A percentile compares a stretch with the other conserved stretches of the same genome.
Evolutionary conservation across 1,140 invertebrate species (phyloP).

Genomic region (Antheraea pernyi): DNA sequence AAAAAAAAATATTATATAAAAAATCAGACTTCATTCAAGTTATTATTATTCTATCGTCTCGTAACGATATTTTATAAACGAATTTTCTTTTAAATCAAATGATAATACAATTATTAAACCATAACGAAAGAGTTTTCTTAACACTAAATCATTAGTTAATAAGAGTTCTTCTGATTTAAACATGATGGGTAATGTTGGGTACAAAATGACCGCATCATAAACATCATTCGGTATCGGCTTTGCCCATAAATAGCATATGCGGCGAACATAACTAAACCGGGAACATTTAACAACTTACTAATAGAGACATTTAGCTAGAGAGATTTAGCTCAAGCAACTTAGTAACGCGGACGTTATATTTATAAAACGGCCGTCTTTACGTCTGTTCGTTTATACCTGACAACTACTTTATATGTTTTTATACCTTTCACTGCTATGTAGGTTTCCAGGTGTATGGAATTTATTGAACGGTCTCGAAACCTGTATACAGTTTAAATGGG

Average conservation of each 20-base stretch:
- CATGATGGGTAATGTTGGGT: neutral
- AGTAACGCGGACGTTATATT: neutral
- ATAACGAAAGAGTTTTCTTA: no score
- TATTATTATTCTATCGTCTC: no score
- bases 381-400: neutral
- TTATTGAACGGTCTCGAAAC: neutral
- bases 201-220: neutral
- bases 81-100: no score
- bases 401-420: neutral
- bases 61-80: no score
- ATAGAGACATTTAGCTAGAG: neutral
- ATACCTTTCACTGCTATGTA: neutral
- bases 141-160: neutral
- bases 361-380: neutral
- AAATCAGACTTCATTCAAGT: no score
- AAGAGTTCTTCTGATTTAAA: neutral
- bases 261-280: neutral
- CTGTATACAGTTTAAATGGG: no score
- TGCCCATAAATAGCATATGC: neutral
- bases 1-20: no score
- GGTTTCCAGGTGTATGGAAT: neutral
- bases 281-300: conserved; percentile 1
- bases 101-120: no score
- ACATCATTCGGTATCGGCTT: neutral
- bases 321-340: neutral